Conservation (phyloP, 1,140 invertebrate genomes). For the Bombus soroeensis region DNA sequence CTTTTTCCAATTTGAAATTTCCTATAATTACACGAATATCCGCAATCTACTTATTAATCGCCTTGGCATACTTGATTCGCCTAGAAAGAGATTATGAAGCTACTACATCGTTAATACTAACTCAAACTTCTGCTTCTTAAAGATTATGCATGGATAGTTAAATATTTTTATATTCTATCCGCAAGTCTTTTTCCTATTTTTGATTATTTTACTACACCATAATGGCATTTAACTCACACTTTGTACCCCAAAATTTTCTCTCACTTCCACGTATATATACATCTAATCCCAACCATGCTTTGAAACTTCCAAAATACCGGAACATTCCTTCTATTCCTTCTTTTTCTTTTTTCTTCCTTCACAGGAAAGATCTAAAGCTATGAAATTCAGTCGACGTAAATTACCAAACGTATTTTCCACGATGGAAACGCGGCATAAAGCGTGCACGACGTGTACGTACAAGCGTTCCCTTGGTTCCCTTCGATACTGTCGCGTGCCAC, state of each 20-base stretch:
- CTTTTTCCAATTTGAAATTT: neutral
- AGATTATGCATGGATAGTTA: too few relatives aligned
- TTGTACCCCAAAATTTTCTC: neutral
- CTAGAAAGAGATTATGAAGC: neutral
- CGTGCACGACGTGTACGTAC: slow-evolving; percentile 21
- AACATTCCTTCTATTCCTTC: too few relatives aligned
- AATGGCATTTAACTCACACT: neutral
- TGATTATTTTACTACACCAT: neutral
- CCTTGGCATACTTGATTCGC: neutral
- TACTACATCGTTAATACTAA: too few relatives aligned
- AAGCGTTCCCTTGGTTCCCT: neutral
- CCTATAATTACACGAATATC: neutral
- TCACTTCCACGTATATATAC: neutral
- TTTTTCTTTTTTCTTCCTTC: too few relatives aligned
- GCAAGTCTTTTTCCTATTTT: neutral
- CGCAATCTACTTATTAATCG: too few relatives aligned
- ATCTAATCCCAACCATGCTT: too few relatives aligned
- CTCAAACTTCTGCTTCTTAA: too few relatives aligned
- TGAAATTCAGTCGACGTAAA: neutral
- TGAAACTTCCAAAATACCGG: too few relatives aligned
- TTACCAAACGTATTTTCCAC: neutral
- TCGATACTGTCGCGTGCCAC: neutral
- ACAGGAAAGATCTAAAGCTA: neutral
- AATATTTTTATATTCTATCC: too few relatives aligned
- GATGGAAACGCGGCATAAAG: slow-evolving; percentile 16